These are phyloP conservation scores for Phasianus colchicus DNA, from an alignment of 2,113 vertebrate genomes.

Conservation along the genomic window DNA sequence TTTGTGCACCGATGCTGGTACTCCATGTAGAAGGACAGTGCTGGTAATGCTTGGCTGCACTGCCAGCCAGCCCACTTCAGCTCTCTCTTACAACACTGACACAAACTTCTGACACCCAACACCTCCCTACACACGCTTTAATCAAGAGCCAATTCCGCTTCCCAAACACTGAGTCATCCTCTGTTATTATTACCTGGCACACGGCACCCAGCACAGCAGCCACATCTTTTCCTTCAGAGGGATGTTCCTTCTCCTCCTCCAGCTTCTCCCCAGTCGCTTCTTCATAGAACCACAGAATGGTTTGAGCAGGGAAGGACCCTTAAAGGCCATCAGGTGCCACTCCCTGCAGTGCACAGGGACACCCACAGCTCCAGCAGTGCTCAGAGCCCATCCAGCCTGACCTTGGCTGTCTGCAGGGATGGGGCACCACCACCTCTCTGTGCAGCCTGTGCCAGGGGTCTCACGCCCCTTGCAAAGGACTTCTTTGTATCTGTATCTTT, in stretches of 20 bases:
- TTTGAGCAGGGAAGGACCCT: not conserved
- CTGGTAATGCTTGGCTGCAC: not conserved
- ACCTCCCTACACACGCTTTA: not conserved
- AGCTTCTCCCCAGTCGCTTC: not conserved
- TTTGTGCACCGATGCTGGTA: too few relatives aligned
- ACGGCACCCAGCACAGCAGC: constrained; percentile 14
- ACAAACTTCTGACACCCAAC: not conserved
- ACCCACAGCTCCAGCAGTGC: too few relatives aligned
- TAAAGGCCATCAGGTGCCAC: not conserved
- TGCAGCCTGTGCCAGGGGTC: too few relatives aligned
- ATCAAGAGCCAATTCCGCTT: constrained; percentile 28
- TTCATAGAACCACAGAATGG: too few relatives aligned
- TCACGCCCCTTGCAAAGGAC: too few relatives aligned
- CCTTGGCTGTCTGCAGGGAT: too few relatives aligned
- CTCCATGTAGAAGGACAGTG: not conserved
- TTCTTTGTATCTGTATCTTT: too few relatives aligned
- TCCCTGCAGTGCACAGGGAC: too few relatives aligned
- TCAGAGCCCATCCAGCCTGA: too few relatives aligned
- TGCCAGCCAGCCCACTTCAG: not conserved
- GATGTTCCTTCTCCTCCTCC: not conserved
- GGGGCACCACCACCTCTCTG: too few relatives aligned
- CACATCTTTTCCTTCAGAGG: constrained; percentile 8
- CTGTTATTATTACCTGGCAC: not conserved
- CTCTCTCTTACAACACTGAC: not conserved
- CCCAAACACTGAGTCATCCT: constrained; percentile 32